Percentiles rank a stretch among this genome's conserved stretches.
Conservation (phyloP, 1,140 invertebrate genomes). For the Pantala flavescens region DNA sequence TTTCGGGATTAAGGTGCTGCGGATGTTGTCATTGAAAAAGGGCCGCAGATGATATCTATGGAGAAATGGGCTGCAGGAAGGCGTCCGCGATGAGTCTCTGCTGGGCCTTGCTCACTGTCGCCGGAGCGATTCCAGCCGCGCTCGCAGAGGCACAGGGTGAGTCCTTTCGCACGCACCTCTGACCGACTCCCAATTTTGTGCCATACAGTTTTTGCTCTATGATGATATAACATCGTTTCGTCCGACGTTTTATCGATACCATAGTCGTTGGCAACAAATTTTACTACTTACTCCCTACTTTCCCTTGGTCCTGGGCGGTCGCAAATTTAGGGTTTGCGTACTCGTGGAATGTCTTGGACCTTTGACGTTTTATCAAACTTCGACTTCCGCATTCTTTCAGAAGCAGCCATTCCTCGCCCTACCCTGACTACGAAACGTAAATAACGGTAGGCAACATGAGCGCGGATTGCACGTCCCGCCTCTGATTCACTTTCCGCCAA, state of each 20-base stretch:
- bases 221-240: no score
- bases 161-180: neutral
- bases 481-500: no score
- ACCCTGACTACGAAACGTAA: neutral
- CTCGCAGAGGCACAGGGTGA: neutral
- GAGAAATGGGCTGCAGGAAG: neutral
- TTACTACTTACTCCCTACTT: no score
- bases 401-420: neutral
- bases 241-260: no score
- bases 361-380: no score
- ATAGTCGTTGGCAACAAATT: no score
- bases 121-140: neutral
- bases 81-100: neutral
- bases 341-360: no score
- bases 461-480: no score
- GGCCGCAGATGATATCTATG: neutral
- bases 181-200: neutral
- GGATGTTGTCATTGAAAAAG: neutral
- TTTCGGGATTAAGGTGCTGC: no score
- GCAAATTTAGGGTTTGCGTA: no score
- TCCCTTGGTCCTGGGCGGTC: no score
- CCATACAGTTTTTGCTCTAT: no score
- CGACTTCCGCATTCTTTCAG: neutral
- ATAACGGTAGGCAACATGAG: neutral
- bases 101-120: neutral